Conservation (phyloP, 2,113 vertebrate species). For the Scolopax mira region DNA sequence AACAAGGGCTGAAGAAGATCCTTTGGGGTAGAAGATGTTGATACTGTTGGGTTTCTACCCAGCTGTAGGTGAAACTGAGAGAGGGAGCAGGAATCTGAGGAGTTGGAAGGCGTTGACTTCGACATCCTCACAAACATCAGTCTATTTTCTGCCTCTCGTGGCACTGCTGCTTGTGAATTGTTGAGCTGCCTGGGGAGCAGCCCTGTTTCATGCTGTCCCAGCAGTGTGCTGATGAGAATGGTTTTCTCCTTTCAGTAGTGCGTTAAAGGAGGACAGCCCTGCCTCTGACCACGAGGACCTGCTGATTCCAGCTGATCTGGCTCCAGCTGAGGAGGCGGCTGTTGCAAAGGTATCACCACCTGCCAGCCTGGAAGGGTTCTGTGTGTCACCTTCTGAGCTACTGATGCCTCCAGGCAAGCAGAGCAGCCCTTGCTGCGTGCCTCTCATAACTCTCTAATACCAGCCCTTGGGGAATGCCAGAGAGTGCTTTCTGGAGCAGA, state of each 20-base stretch:
- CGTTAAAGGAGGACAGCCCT: conserved; percentile 14
- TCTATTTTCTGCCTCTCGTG: background rate
- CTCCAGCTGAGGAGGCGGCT: conserved; percentile 33
- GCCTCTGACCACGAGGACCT: conserved; percentile 25
- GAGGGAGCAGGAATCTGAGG: background rate
- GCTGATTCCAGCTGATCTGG: background rate
- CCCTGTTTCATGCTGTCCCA: background rate
- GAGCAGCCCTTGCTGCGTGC: conserved; percentile 9
- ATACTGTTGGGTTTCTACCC: background rate
- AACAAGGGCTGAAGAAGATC: background rate
- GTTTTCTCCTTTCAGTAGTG: conserved; percentile 56
- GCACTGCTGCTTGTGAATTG: background rate
- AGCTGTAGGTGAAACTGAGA: background rate
- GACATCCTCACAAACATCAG: background rate
- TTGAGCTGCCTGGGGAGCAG: background rate
- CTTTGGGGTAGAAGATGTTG: background rate
- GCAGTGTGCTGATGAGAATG: background rate
- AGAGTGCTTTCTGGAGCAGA: background rate
- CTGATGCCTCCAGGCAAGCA: background rate
- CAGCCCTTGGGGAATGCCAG: background rate
- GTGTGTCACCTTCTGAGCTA: background rate
- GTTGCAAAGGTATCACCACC: conserved; percentile 69
- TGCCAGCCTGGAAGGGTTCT: background rate
- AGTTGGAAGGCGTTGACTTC: background rate
- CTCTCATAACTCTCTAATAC: background rate